Conservation (phyloP, 1,140 invertebrate genomes). For the Papilio xuthus region DNA sequence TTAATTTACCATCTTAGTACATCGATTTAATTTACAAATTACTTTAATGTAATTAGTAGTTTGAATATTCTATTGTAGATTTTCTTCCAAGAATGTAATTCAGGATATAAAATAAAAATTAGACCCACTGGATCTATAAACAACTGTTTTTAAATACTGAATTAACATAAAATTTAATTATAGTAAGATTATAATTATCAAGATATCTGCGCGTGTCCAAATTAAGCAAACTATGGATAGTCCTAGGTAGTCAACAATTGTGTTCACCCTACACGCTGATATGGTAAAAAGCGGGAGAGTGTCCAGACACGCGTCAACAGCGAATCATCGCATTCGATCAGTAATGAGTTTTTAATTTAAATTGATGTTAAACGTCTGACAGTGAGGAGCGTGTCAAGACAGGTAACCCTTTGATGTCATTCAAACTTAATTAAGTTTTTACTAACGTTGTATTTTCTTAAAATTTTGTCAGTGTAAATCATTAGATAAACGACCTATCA, state of each 20-base stretch:
- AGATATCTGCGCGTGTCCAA: background rate
- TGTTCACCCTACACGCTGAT: background rate
- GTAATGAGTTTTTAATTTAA: constrained; percentile 46
- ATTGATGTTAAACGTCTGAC: constrained; percentile 40
- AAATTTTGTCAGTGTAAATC: too few species aligned
- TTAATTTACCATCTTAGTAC: too few species aligned
- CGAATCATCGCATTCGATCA: background rate
- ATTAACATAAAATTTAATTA: too few species aligned
- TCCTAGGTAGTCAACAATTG: background rate
- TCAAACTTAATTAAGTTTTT: background rate
- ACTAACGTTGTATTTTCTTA: background rate
- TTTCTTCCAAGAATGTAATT: too few species aligned
- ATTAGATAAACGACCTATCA: too few species aligned
- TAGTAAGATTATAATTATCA: too few species aligned
- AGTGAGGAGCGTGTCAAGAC: background rate
- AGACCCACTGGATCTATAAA: too few species aligned
- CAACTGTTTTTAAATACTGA: too few species aligned
- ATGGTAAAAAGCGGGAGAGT: background rate
- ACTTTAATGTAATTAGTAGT: too few species aligned
- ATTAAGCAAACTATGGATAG: background rate
- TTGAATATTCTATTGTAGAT: too few species aligned
- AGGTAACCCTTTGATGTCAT: constrained; percentile 2
- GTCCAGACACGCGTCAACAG: constrained; percentile 35
- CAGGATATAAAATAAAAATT: too few species aligned
- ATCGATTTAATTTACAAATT: background rate